Conservation (phyloP, 2,113 vertebrate species). For the Candoia aspera region DNA sequence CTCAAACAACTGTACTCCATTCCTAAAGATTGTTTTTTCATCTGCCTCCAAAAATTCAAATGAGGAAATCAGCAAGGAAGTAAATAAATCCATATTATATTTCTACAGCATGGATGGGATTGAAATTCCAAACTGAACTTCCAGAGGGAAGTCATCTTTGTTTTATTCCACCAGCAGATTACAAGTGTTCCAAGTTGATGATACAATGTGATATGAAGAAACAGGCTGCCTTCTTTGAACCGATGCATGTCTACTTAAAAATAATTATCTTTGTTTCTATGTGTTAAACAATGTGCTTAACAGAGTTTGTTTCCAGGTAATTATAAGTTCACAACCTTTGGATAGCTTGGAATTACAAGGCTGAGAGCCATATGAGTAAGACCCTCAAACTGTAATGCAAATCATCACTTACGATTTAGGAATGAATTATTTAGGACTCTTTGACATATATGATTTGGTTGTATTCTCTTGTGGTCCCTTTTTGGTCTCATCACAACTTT, state of each 20-base stretch:
- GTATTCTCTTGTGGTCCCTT: background rate
- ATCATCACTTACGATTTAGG: background rate
- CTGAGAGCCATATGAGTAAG: too few relatives aligned
- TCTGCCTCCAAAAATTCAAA: slow-evolving; percentile 17
- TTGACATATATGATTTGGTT: background rate
- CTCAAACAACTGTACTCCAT: background rate
- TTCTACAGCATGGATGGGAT: background rate
- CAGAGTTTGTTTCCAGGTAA: background rate
- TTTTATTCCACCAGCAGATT: background rate
- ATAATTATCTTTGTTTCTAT: background rate
- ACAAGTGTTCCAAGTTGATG: background rate
- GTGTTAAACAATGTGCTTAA: background rate
- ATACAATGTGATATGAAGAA: background rate
- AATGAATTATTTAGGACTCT: background rate
- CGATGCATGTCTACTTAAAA: background rate
- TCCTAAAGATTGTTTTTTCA: slow-evolving; percentile 10
- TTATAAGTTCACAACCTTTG: background rate
- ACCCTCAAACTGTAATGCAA: background rate
- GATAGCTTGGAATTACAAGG: too few relatives aligned
- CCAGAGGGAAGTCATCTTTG: background rate
- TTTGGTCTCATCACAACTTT: background rate
- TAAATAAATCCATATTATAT: slow-evolving; percentile 1
- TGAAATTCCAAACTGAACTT: background rate
- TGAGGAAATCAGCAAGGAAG: slow-evolving; percentile 6
- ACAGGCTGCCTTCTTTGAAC: background rate